Percentiles rank a stretch among this genome's conserved stretches.
Evolutionary conservation across 2,797 vertebrate species (phyloP).

Genomic region (Labroides dimidiatus): DNA sequence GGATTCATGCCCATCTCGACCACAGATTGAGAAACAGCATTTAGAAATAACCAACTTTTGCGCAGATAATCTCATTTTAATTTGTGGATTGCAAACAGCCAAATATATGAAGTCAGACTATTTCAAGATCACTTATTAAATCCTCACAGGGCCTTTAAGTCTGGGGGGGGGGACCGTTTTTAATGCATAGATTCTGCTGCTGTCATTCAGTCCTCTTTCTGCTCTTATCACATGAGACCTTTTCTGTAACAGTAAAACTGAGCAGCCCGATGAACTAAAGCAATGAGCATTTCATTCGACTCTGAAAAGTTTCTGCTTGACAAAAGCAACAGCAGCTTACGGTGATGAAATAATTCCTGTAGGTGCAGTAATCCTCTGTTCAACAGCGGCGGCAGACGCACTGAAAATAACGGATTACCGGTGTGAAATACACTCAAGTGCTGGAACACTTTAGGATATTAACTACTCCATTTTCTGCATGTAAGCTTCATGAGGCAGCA

Average conservation of each 20-base stretch:
- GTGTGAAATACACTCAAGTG: constrained; percentile 61
- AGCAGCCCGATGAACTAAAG: constrained; percentile 51
- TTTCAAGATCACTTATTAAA: too few species aligned
- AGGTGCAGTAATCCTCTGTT: constrained; percentile 74
- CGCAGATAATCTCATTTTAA: too few species aligned
- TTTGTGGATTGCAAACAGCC: too few species aligned
- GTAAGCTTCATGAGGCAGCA: constrained; percentile 38
- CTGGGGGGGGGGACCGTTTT: too few species aligned
- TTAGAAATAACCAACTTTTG: too few species aligned
- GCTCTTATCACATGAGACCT: constrained; percentile 23
- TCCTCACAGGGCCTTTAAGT: too few species aligned
- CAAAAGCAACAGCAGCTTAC: constrained; percentile 65
- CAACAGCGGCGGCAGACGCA: constrained; percentile 54
- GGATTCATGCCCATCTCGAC: too few species aligned
- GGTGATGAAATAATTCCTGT: constrained; percentile 72
- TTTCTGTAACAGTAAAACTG: constrained; percentile 36
- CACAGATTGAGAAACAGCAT: too few species aligned
- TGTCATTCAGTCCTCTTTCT: constrained; percentile 19
- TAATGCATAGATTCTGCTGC: not conserved
- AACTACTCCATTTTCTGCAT: constrained; percentile 62
- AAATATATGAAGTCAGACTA: too few species aligned
- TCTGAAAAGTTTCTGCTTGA: constrained; percentile 47
- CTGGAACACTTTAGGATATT: constrained; percentile 70
- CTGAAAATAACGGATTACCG: constrained; percentile 68
- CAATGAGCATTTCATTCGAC: constrained; percentile 61